Base-by-base conservation (phyloP, 2,797 vertebrate species). In the Lepus townsendii region DNA sequence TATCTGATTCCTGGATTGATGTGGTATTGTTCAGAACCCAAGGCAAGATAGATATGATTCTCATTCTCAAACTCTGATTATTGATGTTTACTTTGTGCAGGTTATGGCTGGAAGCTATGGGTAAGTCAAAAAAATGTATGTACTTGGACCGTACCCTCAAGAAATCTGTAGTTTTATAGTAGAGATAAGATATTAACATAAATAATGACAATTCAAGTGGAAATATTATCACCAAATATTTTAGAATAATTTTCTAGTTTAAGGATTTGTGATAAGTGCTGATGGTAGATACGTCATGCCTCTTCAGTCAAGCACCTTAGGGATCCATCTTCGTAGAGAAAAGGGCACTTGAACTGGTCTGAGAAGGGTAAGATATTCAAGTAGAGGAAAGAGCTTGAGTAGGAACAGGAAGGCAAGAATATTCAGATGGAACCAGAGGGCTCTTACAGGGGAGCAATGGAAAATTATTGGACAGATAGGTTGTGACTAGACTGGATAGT, bases 241-340 rank as follows among this genome's bases (percentile, higher is more conserved):
- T 62, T 83, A 35, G 54, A 90, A 57, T 83, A 13, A 47, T 42
- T 87, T 89, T 80, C 35, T 91, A 35, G n/a, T n/a, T 87, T 83
- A 90, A 77, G 17, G 47, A 80, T 75, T 76, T 75, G 14, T 77
- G 13, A 87, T n/a, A 77, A 47, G 16, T 71, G 65, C 42, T 69
- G 8, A 90, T 30, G 42, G 60, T 47, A 77, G 57, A 79, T 82
- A 63, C n/a, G 38, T 47, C 38, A 57, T 77, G 26, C 77, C 91
- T 91, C 63, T 75, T 27, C 30, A 88, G 24, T 96, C 47, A 69
- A 69, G 66, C 13, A 47, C 13, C 14, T 87, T 24, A 62, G 2
- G 38, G 50, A 79, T 27, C 72, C 91, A 60, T 68, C 10, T 30
- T 94, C n/a, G 60, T 30, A 75, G 62, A 86, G 69, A 88, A 88